Base-by-base conservation (phyloP, 2,888 invertebrate species). In the Cataglyphis altisquamis region DNA sequence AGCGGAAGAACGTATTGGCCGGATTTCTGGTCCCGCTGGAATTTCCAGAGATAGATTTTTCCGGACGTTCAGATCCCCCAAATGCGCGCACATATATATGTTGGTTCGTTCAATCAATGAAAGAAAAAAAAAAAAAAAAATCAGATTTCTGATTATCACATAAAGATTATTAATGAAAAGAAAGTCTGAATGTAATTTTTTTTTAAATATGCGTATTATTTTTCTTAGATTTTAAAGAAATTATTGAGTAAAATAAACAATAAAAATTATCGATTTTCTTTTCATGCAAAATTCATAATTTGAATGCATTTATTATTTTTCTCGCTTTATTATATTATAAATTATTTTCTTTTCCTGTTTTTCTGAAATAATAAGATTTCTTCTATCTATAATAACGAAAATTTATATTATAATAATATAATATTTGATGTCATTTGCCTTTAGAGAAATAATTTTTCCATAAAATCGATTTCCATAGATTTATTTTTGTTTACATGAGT, bases 1-100 rank as follows among this genome's bases (percentile, higher is more conserved):
- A 87, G 66, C 57, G 32, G 25, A 78, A 82, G 74, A 83, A 87
- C 78, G 74, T 81, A 62, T 68, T 82, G 77, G 74, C 78, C 84
- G 87, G 86, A 87, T 82, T 78, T 86, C 82, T 86, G 70, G 86
- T 80, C 82, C 83, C 77, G 77, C 60, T 87, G 87, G 83, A 83
- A 87, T 77, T 87, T 81, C 78, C 81, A 62, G 55, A 78, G 70
- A 78, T 70, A 78, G 78, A 70, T 72, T 72, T 84, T 63, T 70
- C 75, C 80, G 68, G 21, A 64, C 55, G 52, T 52, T 15, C 52
- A 41, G 74, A 83, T 81, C 41, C 57, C 10, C 32, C 52, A n/a
- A 64, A 73, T 8, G 67, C 68, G 39, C 66, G 57, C 41, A 21
- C 21, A 25, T 62, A 48, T 62, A 25, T 25, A 25, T 1, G 36